Percentiles rank a stretch among this genome's conserved stretches.
phyloP scores from a whole-genome alignment of 30 jellyfish, hydroid and myxozoan genomes.

The Chironex yamaguchii region DNA sequence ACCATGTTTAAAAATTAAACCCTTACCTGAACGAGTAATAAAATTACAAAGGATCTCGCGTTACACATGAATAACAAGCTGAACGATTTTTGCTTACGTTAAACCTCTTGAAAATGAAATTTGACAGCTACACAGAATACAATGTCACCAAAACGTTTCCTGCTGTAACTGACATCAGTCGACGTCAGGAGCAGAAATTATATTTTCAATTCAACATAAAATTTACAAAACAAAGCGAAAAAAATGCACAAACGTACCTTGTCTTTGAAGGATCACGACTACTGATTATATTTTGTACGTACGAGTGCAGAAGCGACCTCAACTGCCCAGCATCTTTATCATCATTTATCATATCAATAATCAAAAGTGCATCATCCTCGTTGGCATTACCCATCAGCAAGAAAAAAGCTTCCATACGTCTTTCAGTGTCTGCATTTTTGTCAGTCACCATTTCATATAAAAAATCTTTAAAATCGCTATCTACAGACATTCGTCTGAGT shows the following conservation, averaged over 20 bases:
- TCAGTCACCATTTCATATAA: slow-evolving; percentile 74
- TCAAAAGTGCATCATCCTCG: slow-evolving; percentile 67
- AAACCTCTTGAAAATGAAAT: no score
- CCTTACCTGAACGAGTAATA: no score
- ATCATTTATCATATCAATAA: slow-evolving; percentile 88
- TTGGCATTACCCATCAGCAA: slow-evolving; percentile 81
- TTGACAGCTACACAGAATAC: no score
- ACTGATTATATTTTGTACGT: slow-evolving; percentile 41
- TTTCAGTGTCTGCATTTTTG: slow-evolving; percentile 82
- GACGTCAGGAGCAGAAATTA: no score
- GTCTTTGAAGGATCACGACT: slow-evolving; percentile 68
- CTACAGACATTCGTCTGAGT: slow-evolving; percentile 75
- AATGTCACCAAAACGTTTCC: no score
- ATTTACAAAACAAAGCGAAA: background rate
- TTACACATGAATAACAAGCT: no score
- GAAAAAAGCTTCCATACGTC: slow-evolving; percentile 79
- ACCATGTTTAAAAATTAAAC: no score
- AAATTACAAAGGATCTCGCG: no score
- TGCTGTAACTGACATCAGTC: no score
- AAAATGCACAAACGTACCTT: slow-evolving; percentile 59
- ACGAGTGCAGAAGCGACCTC: slow-evolving; percentile 81
- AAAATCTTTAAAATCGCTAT: slow-evolving; percentile 6
- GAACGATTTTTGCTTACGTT: no score
- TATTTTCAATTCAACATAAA: background rate
- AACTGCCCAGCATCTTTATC: slow-evolving; percentile 84